phyloP scores from a whole-genome alignment of 2,888 invertebrate genomes.

The Cremastinae sp. region DNA sequence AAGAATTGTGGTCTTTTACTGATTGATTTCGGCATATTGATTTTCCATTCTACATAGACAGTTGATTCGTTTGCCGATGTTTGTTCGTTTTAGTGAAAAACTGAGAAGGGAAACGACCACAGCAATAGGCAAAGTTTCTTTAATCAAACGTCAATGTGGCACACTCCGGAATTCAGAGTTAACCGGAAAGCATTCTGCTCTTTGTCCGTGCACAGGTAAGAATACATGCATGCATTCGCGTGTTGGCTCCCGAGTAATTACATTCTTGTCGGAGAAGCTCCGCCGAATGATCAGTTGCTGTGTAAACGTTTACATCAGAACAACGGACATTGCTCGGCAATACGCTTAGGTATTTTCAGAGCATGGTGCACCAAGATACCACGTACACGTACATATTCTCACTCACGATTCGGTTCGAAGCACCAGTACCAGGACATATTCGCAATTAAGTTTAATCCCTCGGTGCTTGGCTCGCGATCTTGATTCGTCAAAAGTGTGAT shows the following conservation, averaged over 20 bases:
- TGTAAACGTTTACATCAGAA: conserved; percentile 43
- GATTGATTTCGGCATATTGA: no score
- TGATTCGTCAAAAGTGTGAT: not conserved
- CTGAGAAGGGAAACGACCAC: no score
- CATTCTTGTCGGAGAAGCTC: conserved; percentile 57
- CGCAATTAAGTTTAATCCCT: conserved; percentile 43
- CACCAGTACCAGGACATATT: conserved; percentile 46
- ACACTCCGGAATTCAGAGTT: not conserved
- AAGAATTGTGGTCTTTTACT: no score
- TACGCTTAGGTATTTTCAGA: conserved; percentile 35
- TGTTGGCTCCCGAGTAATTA: conserved; percentile 52
- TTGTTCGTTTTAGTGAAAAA: no score
- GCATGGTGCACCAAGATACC: conserved; percentile 3
- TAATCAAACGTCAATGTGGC: not conserved
- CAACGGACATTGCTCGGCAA: conserved; percentile 50
- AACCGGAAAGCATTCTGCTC: not conserved
- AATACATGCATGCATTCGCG: conserved; percentile 1
- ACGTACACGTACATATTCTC: conserved; percentile 2
- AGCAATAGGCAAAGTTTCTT: no score
- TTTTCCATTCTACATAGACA: no score
- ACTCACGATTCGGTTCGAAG: conserved; percentile 3
- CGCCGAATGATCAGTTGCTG: conserved; percentile 54
- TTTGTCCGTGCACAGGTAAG: not conserved
- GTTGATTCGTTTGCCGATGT: no score
- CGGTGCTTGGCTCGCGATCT: not conserved